Conservation (phyloP, 2,113 vertebrate species). For the Cynoglossus semilaevis region DNA sequence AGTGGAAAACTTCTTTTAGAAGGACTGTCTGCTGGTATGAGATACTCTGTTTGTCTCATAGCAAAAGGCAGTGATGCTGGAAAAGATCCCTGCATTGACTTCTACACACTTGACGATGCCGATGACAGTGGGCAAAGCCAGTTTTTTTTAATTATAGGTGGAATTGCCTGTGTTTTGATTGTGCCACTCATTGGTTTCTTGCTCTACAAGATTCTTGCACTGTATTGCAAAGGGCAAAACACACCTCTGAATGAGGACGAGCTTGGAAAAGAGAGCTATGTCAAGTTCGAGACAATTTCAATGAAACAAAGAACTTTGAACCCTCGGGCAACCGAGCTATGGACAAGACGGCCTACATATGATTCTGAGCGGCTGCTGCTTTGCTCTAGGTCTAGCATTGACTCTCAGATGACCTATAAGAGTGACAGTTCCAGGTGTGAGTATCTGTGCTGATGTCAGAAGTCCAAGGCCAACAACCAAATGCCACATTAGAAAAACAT, state of each 20-base stretch:
- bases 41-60: constrained; percentile 88
- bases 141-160: constrained; percentile 75
- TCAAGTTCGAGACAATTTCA: constrained; percentile 91
- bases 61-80: constrained; percentile 77
- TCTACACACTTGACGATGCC: constrained; percentile 76
- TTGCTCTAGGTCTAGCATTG: constrained; percentile 87
- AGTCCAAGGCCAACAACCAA: constrained; percentile 7
- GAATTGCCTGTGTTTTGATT: constrained; percentile 78
- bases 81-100: constrained; percentile 89
- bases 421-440: constrained; percentile 83
- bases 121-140: constrained; percentile 66
- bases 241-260: constrained; percentile 79
- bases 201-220: constrained; percentile 86
- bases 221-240: constrained; percentile 74
- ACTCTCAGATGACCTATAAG: constrained; percentile 88
- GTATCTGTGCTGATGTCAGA: constrained; percentile 79
- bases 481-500: constrained; percentile 3
- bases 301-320: constrained; percentile 80
- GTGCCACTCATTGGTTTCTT: constrained; percentile 85
- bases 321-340: constrained; percentile 80
- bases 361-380: constrained; percentile 89
- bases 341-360: constrained; percentile 80
- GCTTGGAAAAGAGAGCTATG: constrained; percentile 88
- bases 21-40: constrained; percentile 80
- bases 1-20: constrained; percentile 85